phyloP scores from a whole-genome alignment of 2,888 invertebrate genomes.

The Coremacera marginata region DNA sequence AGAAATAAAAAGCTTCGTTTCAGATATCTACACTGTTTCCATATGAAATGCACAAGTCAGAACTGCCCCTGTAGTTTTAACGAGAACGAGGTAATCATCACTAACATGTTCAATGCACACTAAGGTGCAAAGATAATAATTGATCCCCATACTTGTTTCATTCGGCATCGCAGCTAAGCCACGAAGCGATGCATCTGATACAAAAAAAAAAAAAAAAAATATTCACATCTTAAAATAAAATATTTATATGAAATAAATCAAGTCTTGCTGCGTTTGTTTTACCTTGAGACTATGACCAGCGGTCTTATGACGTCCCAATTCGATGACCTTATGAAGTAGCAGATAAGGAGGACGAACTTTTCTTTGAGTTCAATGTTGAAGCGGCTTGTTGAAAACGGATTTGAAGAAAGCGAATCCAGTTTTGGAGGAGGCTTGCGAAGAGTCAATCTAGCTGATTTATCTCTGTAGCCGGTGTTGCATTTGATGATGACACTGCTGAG shows the following conservation, averaged over 20 bases:
- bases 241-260: background rate
- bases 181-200: background rate
- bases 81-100: too few species aligned
- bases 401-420: background rate
- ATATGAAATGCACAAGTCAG: too few species aligned
- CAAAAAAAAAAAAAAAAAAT: background rate
- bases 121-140: too few species aligned
- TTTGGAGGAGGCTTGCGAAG: background rate
- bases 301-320: constrained; percentile 5
- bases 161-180: background rate
- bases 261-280: background rate
- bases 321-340: background rate
- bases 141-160: too few species aligned
- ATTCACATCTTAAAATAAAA: background rate
- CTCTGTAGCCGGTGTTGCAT: background rate
- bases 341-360: constrained; percentile 9
- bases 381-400: background rate
- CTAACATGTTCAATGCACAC: too few species aligned
- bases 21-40: too few species aligned
- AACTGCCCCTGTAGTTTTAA: too few species aligned
- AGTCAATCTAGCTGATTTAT: background rate
- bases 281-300: constrained; percentile 31
- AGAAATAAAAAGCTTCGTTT: too few species aligned
- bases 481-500: background rate
- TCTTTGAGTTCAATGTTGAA: constrained; percentile 19